phyloP scores from a whole-genome alignment of 2,113 vertebrate species.

The Macroglossus sobrinus region DNA sequence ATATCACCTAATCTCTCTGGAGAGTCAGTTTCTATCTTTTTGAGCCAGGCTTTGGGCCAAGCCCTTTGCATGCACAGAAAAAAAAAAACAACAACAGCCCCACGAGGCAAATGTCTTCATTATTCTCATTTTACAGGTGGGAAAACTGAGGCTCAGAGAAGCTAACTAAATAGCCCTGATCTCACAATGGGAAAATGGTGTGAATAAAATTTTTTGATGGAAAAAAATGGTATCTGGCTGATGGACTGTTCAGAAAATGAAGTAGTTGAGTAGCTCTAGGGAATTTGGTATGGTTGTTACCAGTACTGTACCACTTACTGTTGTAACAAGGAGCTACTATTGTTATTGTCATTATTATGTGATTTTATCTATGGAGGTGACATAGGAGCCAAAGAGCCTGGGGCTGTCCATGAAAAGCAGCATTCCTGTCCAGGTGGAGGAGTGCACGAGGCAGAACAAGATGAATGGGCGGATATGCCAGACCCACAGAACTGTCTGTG shows the following conservation, averaged over 20 bases:
- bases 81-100: background rate
- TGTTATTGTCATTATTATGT: background rate
- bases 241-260: background rate
- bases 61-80: background rate
- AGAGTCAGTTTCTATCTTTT: background rate
- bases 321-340: background rate
- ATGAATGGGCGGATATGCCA: rapidly evolving
- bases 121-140: background rate
- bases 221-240: background rate
- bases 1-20: background rate
- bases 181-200: background rate
- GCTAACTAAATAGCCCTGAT: background rate
- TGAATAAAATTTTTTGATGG: background rate
- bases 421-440: background rate
- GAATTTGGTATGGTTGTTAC: background rate
- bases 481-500: background rate
- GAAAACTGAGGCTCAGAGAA: background rate
- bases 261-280: background rate
- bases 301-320: too few relatives aligned
- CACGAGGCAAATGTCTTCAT: background rate
- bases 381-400: background rate
- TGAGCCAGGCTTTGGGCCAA: background rate
- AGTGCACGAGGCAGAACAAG: too few relatives aligned
- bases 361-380: background rate
- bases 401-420: background rate